These are phyloP conservation scores for Schizopygopsis malacanthus DNA, from an alignment of 2,797 vertebrate species.

Conservation along the genomic window DNA sequence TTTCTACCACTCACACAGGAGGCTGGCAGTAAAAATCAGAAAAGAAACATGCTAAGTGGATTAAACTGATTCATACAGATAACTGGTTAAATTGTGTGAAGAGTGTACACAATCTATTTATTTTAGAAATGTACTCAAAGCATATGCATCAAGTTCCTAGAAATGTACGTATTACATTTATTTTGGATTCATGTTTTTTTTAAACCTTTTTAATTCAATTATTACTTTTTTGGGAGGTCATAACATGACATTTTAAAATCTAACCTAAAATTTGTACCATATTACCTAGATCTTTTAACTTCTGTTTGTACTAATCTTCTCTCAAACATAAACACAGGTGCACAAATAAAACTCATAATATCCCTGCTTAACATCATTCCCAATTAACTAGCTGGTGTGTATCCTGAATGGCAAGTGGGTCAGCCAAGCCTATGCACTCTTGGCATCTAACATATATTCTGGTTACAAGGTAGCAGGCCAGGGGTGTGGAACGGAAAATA, in stretches of 20 bases:
- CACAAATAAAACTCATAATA: background rate
- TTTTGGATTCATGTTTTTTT: background rate
- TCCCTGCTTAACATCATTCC: background rate
- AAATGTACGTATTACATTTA: background rate
- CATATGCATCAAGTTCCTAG: background rate
- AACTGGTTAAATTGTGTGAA: background rate
- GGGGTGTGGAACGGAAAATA: constrained; percentile 52
- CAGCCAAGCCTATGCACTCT: constrained; percentile 25
- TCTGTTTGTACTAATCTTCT: background rate
- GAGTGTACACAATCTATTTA: background rate
- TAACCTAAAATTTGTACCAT: background rate
- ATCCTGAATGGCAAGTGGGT: constrained; percentile 18
- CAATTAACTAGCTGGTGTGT: background rate
- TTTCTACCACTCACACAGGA: constrained; percentile 29
- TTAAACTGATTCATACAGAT: background rate
- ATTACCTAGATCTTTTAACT: background rate
- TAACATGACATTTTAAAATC: background rate
- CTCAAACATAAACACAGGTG: constrained; percentile 8
- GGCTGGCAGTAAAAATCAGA: constrained; percentile 9
- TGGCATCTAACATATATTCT: constrained; percentile 41
- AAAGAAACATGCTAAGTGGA: background rate
- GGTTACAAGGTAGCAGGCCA: constrained; percentile 35
- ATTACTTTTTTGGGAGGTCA: background rate
- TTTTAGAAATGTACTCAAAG: too few relatives aligned
- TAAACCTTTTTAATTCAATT: too few relatives aligned